phyloP scores from a whole-genome alignment of 2,113 vertebrate species.

The Festucalex cinctus region DNA sequence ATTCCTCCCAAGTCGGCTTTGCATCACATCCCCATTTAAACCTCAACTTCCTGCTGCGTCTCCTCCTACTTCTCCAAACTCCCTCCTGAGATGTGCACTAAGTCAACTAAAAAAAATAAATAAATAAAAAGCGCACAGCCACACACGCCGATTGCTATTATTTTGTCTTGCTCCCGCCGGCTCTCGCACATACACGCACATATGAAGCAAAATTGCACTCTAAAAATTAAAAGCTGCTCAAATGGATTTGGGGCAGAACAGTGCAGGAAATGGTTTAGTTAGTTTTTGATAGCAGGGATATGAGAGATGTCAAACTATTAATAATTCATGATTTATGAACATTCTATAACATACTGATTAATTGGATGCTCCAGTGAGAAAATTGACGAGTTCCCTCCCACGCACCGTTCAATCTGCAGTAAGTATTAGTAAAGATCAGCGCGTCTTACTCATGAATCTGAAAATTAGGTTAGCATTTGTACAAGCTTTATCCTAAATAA shows the following conservation, averaged over 20 bases:
- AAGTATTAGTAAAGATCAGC: not conserved
- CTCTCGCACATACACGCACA: slow-evolving; percentile 18
- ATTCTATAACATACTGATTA: slow-evolving; percentile 9
- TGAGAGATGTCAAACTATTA: slow-evolving; percentile 17
- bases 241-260: slow-evolving; percentile 64
- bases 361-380: slow-evolving; percentile 22
- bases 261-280: slow-evolving; percentile 44
- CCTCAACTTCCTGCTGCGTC: slow-evolving; percentile 41
- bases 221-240: slow-evolving; percentile 61
- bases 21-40: slow-evolving; percentile 48
- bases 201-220: slow-evolving; percentile 38
- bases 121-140: slow-evolving; percentile 1
- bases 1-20: slow-evolving; percentile 50
- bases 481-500: not conserved
- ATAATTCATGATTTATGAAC: slow-evolving; percentile 23
- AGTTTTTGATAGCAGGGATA: slow-evolving; percentile 4
- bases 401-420: not conserved
- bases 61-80: slow-evolving; percentile 54
- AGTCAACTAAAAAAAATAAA: slow-evolving; percentile 10
- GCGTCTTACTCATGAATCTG: not conserved
- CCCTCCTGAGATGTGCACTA: slow-evolving; percentile 31
- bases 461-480: not conserved
- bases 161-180: slow-evolving; percentile 11
- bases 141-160: not conserved
- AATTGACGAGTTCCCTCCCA: slow-evolving; percentile 5